Conservation (phyloP, 2,888 invertebrate genomes). For the Eurytoma californica region DNA sequence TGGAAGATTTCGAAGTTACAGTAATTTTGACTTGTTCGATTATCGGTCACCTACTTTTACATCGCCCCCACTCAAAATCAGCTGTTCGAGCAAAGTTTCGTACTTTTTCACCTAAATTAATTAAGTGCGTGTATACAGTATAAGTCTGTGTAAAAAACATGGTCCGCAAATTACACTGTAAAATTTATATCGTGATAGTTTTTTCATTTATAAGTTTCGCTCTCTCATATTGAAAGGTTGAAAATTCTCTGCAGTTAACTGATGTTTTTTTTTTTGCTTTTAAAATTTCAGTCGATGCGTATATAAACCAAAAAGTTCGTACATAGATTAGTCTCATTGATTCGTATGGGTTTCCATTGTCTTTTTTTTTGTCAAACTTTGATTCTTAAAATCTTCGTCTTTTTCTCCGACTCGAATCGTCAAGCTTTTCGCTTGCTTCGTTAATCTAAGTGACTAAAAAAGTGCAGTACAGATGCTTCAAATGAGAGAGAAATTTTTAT, state of each 20-base stretch:
- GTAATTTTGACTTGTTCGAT: conserved; percentile 43
- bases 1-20: conserved; percentile 54
- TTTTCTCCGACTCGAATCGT: conserved; percentile 10
- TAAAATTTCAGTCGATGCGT: conserved; percentile 50
- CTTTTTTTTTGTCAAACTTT: conserved; percentile 16
- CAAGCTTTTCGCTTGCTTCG: conserved; percentile 1
- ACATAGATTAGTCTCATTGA: conserved; percentile 18
- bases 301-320: conserved; percentile 44
- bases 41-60: conserved; percentile 7
- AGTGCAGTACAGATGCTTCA: conserved; percentile 29
- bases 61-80: conserved; percentile 37
- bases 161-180: conserved; percentile 63
- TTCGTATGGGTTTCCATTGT: conserved; percentile 6
- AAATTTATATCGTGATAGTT: conserved; percentile 56
- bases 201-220: conserved; percentile 31
- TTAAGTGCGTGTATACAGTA: conserved; percentile 55
- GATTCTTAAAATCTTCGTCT: not conserved
- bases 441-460: conserved; percentile 20
- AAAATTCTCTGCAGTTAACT: conserved; percentile 49
- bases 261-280: too few relatives aligned
- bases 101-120: conserved; percentile 45
- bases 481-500: conserved; percentile 20
- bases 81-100: conserved; percentile 30
- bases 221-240: conserved; percentile 50
- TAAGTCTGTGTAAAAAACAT: conserved; percentile 63